Base-by-base conservation (phyloP, 2,113 vertebrate species). In the Callorhinus ursinus region DNA sequence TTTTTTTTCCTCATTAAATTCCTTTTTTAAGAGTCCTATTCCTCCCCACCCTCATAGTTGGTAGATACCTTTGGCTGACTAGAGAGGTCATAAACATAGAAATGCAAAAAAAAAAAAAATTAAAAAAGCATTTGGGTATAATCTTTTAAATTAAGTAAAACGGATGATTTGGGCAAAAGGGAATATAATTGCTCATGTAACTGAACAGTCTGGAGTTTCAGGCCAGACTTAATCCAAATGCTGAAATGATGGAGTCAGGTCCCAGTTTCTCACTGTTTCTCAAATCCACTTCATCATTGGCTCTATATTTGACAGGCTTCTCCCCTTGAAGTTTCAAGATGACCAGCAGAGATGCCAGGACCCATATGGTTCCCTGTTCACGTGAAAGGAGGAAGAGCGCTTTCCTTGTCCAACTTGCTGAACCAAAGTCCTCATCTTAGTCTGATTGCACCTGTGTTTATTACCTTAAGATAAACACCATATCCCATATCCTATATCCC, bases 91-190 rank as follows among this genome's bases (percentile, higher is more conserved):
- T 51, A 31, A 33, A 71, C 19, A 86, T 22, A 85, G 69, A 89
- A 93, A 94, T 86, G 39, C 21, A 71, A 77, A 88, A 88, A 85
- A 12, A 77, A 16, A 95, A 76, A n/a, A 63, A 63, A 63, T 26
- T 31, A 63, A 28, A 28, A 63, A 26, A 63, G 2, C 22, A 65
- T 5, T 8, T n/a, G 33, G 26, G 72, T 31, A 63, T 88, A 39
- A 88, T 63, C 26, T 88, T 91, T 95, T 51, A 93, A 65, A 53
- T 81, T 61, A 96, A 97, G 36, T 59, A 31, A 95, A 95, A 89
- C 26, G 49, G 28, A 74, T 71, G 15, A 57, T 80, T 88, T 61
- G 26, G 26, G 15, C 16, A 76, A 57, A 90, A 76, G 5, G 26
- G 13, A n/a, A 16, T 92, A 69, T 59, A 92, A 83, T 77, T 80